These are phyloP conservation scores for Melanerpes aurifrons DNA, from an alignment of 2,113 vertebrate species.

Conservation along the genomic window DNA sequence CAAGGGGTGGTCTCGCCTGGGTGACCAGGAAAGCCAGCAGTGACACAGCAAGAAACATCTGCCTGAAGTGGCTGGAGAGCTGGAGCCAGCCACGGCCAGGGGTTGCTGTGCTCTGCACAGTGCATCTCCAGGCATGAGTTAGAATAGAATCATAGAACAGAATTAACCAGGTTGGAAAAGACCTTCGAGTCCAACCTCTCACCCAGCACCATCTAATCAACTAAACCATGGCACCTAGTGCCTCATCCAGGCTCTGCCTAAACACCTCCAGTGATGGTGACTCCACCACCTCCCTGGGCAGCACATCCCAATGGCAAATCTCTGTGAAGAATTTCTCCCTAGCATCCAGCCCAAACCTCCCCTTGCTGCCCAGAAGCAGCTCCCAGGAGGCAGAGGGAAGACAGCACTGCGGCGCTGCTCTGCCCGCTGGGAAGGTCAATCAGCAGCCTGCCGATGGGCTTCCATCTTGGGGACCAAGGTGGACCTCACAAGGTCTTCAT, in stretches of 20 bases:
- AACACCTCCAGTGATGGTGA: no score
- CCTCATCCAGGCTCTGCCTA: no score
- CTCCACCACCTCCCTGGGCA: no score
- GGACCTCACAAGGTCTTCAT: not conserved
- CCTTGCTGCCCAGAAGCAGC: not conserved
- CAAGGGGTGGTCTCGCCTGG: not conserved
- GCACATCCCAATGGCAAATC: no score
- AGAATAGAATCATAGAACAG: no score
- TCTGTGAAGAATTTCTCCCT: no score
- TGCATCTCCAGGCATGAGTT: rapidly evolving
- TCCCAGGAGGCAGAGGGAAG: not conserved
- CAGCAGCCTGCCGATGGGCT: not conserved
- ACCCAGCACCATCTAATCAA: no score
- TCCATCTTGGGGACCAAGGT: not conserved
- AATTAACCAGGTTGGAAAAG: no score
- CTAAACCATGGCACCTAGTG: no score
- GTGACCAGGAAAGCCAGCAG: not conserved
- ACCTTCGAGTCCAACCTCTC: no score
- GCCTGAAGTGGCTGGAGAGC: not conserved
- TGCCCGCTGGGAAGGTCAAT: not conserved
- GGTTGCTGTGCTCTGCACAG: not conserved
- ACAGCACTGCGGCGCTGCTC: not conserved
- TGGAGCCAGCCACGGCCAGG: not conserved
- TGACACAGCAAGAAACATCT: not conserved
- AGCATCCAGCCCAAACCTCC: no score